Base-by-base conservation (phyloP, 2,888 invertebrate species). In the Leucozona laternaria region DNA sequence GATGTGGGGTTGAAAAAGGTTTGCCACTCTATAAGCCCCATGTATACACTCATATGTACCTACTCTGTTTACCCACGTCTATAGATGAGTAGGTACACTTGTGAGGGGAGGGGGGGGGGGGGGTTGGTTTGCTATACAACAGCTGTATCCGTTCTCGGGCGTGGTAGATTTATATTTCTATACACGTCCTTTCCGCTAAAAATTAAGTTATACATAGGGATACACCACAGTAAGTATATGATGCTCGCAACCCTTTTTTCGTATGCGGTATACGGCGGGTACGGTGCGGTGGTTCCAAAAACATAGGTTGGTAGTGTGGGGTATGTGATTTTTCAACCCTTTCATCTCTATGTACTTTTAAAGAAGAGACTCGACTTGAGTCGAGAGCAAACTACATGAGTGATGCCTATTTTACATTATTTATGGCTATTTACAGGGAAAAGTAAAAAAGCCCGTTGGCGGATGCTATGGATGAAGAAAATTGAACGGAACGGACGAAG, bases 351-450 rank as follows among this genome's bases (percentile, higher is more conserved):
- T 79, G 50, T 15, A 15, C 15, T 53, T 40, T 48, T 34, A 34
- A 48, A 55, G 25, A 20, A 34, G 20, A 43, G 34, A 58, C 55
- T 75, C 37, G 31, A 7, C n/a, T n/a, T n/a, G 17, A 57, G 20
- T 57, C 17, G 76, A 76, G 72, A 75, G 72, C 40, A 57, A 76
- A 72, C 77, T 77, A 82, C 82, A 80, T 84, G 85, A 86, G 79
- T 83, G 83, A 87, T 87, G 83, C 83, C 83, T 87, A 83, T 79
- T 87, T 87, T 83, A 87, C 83, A 87, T 87, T 87, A 87, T 87
- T 87, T 87, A 87, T 87, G 82, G 64, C 25, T 50, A 87, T 87
- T 83, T 76, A 72, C 87, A 83, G 28, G 20, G 45, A 50, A 66
- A 48, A 72, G 68, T 45, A 68, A 37, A 45, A 70, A 48, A 50